Evolutionary conservation across 2,888 invertebrate genomes (phyloP), one percentile per base, ranked within the genome.

Genomic region (Leptopilina syphax): DNA sequence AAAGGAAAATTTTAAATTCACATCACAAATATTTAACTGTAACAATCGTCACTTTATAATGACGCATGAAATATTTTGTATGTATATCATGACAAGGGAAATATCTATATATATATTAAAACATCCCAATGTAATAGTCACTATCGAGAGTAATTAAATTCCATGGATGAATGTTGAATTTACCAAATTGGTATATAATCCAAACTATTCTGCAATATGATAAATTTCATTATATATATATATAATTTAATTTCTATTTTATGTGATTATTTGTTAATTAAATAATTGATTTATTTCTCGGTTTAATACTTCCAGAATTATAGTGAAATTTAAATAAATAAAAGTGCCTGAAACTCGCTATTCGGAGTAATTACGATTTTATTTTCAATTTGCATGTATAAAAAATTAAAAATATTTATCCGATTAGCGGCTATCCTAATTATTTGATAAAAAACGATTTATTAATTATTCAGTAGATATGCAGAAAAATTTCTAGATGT

Each of bases 1-100:
- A 63, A 41, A 41, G 79, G 67, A 65, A 2, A 80, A 78, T 85
- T 86, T 86, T 83, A 86, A 86, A 82, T 84, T 81, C 85, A 63
- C 65, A 73, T 80, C 83, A 82, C 86, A 86, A 24, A 76, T 83
- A 78, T 80, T 81, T 82, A 77, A 84, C n/a, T 73, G 34, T 73
- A 54, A 73, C 57, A 54, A 73, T 57, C 57, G 57, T 34, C 54
- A 54, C 54, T 57, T 54, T n/a, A 73, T 57, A 27, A 57, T 73
- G 54, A 10, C 47, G 18, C n/a, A 24, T 47, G 24, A 47, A 47
- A 24, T 18, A 47, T 18, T 68, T n/a, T 63, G 24, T 24, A 63
- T 8, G 24, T 18, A 24, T 63, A 24, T 24, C 63, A 24, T 60
- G 60, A 60, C 63, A 18, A 9, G 18, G 63, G 63, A 24, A 24